These are phyloP conservation scores for Hydractinia echinata DNA, from an alignment of 30 jellyfish, hydroid and myxozoan species.

Conservation along the genomic window DNA sequence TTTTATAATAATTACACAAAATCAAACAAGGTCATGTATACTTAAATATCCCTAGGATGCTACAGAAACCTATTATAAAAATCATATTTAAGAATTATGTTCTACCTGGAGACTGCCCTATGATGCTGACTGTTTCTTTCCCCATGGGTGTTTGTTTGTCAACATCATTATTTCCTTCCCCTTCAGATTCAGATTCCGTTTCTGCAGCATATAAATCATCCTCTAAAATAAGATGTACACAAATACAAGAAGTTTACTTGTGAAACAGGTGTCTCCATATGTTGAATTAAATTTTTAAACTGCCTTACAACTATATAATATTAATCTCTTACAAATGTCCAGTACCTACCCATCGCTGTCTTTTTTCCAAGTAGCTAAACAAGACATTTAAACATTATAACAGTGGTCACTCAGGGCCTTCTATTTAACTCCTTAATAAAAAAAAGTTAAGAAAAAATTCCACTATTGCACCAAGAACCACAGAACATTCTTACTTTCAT, in stretches of 20 bases:
- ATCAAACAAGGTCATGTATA: too few relatives aligned
- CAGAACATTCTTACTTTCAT: too few relatives aligned
- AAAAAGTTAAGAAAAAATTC: too few relatives aligned
- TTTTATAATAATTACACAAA: too few relatives aligned
- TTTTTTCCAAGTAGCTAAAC: too few relatives aligned
- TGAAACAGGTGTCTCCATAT: background rate
- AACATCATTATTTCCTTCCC: background rate
- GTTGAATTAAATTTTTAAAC: too few relatives aligned
- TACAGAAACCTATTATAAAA: too few relatives aligned
- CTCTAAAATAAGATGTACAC: background rate
- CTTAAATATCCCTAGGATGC: too few relatives aligned
- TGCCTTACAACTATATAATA: too few relatives aligned
- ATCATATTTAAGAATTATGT: background rate
- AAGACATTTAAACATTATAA: background rate
- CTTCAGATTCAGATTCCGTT: slow-evolving; percentile 19
- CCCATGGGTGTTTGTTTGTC: background rate
- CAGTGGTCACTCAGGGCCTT: background rate
- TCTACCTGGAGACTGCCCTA: background rate
- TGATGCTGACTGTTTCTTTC: background rate
- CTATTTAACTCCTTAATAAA: background rate
- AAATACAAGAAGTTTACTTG: background rate
- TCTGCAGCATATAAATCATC: slow-evolving; percentile 20
- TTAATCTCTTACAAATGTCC: too few relatives aligned
- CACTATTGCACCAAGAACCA: too few relatives aligned
- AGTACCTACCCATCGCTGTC: too few relatives aligned